Conservation (phyloP, 2,888 invertebrate genomes). For the Leptinotarsa haldemani region DNA sequence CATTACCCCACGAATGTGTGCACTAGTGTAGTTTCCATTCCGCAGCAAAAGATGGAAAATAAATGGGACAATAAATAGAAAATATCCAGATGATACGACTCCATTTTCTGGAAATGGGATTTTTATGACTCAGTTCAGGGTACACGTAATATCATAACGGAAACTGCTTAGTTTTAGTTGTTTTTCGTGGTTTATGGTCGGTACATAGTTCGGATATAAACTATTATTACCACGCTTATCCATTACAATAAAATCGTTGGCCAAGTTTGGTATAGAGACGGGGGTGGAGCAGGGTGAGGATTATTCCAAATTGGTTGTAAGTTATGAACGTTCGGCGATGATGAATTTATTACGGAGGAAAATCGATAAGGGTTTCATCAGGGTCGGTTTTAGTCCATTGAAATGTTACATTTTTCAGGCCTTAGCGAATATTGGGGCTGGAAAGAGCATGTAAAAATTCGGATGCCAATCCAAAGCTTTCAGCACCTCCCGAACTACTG, state of each 20-base stretch:
- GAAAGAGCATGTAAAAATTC: too few relatives aligned
- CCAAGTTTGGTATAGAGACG: slow-evolving; percentile 6
- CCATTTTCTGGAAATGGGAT: slow-evolving; percentile 56
- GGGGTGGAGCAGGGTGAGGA: neutral
- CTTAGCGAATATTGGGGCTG: too few relatives aligned
- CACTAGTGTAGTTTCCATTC: slow-evolving; percentile 49
- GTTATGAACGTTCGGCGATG: neutral
- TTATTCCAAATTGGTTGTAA: neutral
- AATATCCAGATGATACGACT: slow-evolving; percentile 56
- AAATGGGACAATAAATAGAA: slow-evolving; percentile 56
- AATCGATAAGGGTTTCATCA: slow-evolving; percentile 17
- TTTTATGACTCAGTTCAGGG: slow-evolving; percentile 54
- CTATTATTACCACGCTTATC: slow-evolving; percentile 24
- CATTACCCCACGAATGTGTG: slow-evolving; percentile 43
- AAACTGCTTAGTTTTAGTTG: slow-evolving; percentile 52
- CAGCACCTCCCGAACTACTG: too few relatives aligned
- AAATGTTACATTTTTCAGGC: too few relatives aligned
- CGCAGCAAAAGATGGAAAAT: slow-evolving; percentile 53
- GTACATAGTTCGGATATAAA: slow-evolving; percentile 26
- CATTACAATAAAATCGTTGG: slow-evolving; percentile 32
- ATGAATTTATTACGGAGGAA: neutral
- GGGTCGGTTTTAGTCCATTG: neutral
- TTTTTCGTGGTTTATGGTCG: slow-evolving; percentile 38
- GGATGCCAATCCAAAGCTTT: too few relatives aligned
- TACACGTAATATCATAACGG: slow-evolving; percentile 53